Evolutionary conservation across 2,113 vertebrate species (phyloP), one percentile per base, ranked within the genome.

Genomic region (Megaceryle maxima): DNA sequence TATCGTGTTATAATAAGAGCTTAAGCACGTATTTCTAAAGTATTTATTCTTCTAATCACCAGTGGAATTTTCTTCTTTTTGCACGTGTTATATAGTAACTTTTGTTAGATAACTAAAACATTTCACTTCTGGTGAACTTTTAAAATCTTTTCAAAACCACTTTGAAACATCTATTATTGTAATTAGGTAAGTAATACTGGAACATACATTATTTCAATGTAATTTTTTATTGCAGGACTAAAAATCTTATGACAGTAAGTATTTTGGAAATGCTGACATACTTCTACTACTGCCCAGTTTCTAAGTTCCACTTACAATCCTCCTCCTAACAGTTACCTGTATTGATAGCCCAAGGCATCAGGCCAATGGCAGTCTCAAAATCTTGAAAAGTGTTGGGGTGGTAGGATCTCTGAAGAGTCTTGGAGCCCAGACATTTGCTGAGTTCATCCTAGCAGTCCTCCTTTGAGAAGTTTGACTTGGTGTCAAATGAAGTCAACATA

Each of bases 321-420:
- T 87, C 43, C 60, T 81, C 16, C 57, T 72, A 35, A 29, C 19
- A 80, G 24, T 44, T 46, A 60, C 85, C 43, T 55, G 16, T 33
- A 39, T 11, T 53, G 75, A 77, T 43, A 81, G 48, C 16, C 35
- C 19, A 67, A 77, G 59, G 48, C 25, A 8, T 43, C 44, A 63
- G 48, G 53, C 29, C 59, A 43, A 18, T 0, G 1, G 11, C 3
- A 1, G 2, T 63, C 53, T 73, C 69, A 85, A 77, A 73, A n/a
- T 37, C 62, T 22, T 59, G 70, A n/a, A 24, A 62, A 33, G 7
- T 3, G 3, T 31, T 18, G 8, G 12, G 41, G 11, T 0, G 0
- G 33, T 14, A 29, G 41, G 18, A n/a, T 46, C 35, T 28, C 21
- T 39, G 69, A 76, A 41, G 25, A 84, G 29, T 43, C n/a, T 56